Conservation (phyloP, 2,888 invertebrate species). For the Adelphocoris suturalis region DNA sequence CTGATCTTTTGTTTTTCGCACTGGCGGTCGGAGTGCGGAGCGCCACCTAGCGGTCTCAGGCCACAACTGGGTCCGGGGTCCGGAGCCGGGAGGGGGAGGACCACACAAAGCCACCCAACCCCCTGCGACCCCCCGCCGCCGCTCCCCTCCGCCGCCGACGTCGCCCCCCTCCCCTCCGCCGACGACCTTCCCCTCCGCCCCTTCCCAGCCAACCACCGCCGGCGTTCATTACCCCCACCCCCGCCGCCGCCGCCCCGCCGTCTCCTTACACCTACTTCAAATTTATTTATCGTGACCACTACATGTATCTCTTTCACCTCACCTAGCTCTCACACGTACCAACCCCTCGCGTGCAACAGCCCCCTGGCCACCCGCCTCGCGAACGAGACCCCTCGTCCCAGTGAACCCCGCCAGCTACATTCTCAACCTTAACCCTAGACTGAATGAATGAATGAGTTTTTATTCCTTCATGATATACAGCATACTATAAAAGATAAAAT, state of each 20-base stretch:
- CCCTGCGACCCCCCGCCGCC: slow-evolving; percentile 48
- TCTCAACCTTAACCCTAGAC: too few relatives aligned
- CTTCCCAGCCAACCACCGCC: neutral
- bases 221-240: slow-evolving; percentile 64
- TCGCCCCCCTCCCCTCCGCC: neutral
- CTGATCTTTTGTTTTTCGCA: slow-evolving; percentile 73
- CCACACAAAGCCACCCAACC: slow-evolving; percentile 60
- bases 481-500: too few relatives aligned
- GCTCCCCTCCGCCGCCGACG: slow-evolving; percentile 24
- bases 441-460: too few relatives aligned
- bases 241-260: slow-evolving; percentile 4
- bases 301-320: slow-evolving; percentile 62
- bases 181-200: neutral
- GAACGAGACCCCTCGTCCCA: too few relatives aligned
- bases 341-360: slow-evolving; percentile 32
- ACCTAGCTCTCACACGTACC: slow-evolving; percentile 41
- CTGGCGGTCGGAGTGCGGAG: slow-evolving; percentile 63
- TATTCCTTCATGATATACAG: too few relatives aligned
- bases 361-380: neutral
- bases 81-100: slow-evolving; percentile 72
- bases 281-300: slow-evolving; percentile 72
- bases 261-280: slow-evolving; percentile 70
- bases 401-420: too few relatives aligned
- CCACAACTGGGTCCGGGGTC: slow-evolving; percentile 66
- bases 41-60: slow-evolving; percentile 71